Conservation (phyloP, 2,797 vertebrate species). For the Dendrocincla tyrannina region DNA sequence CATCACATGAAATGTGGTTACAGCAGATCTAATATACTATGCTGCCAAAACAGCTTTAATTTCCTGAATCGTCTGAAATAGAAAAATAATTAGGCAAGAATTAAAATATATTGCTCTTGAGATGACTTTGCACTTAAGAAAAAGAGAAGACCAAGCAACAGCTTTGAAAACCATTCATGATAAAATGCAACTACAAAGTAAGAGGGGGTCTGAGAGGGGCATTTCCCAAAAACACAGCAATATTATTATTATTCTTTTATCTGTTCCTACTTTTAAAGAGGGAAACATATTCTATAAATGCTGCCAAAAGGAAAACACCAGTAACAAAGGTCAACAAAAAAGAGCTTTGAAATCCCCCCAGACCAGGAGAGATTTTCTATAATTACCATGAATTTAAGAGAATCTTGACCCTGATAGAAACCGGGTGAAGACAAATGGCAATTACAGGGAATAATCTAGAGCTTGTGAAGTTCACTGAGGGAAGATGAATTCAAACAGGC, state of each 20-base stretch:
- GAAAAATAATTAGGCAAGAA: constrained; percentile 59
- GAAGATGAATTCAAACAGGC: neutral
- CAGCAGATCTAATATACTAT: constrained; percentile 47
- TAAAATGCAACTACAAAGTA: neutral
- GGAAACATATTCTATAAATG: neutral
- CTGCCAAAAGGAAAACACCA: neutral
- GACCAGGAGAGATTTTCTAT: neutral
- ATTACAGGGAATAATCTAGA: neutral
- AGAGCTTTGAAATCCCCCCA: neutral
- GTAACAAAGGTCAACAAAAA: neutral
- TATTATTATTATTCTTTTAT: neutral
- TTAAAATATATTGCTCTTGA: constrained; percentile 62
- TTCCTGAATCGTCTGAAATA: constrained; percentile 52
- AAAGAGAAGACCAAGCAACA: constrained; percentile 6
- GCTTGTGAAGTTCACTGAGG: neutral
- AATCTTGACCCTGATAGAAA: neutral
- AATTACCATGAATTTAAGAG: neutral
- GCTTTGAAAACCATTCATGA: neutral
- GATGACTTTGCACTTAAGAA: constrained; percentile 55
- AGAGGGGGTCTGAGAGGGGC: neutral
- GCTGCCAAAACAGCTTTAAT: constrained; percentile 55
- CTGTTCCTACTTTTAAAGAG: neutral
- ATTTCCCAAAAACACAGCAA: neutral
- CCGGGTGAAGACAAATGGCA: neutral
- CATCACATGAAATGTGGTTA: constrained; percentile 59